A percentile compares a stretch with the other conserved stretches of the same genome.
These are phyloP conservation scores for Potorous gilbertii DNA, from an alignment of 2,797 vertebrate species.

Conservation along the genomic window DNA sequence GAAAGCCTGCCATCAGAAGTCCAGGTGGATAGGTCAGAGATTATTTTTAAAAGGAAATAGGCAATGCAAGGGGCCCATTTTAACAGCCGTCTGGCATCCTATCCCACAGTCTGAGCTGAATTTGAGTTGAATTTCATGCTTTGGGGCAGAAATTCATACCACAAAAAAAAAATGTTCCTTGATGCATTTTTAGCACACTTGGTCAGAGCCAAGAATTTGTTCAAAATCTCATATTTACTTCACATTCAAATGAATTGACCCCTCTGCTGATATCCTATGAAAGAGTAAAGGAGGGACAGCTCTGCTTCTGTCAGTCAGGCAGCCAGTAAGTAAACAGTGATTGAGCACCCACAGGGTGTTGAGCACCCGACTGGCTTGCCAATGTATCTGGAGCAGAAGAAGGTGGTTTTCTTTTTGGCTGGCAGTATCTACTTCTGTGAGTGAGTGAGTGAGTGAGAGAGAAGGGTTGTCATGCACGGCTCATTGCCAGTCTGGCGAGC, in stretches of 20 bases:
- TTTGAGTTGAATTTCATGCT: slow-evolving; percentile 62
- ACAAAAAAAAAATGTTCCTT: slow-evolving; percentile 37
- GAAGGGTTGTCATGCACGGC: neutral
- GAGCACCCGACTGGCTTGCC: neutral
- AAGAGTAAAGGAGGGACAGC: neutral
- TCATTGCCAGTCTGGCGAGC: neutral
- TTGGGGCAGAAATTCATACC: slow-evolving; percentile 57
- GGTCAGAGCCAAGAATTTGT: slow-evolving; percentile 48
- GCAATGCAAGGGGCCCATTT: slow-evolving; percentile 38
- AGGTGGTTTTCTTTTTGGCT: neutral
- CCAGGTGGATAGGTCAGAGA: slow-evolving; percentile 53
- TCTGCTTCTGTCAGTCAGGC: slow-evolving; percentile 33
- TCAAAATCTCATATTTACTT: neutral
- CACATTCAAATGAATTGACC: slow-evolving; percentile 56
- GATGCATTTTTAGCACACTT: slow-evolving; percentile 54
- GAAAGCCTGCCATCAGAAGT: slow-evolving; percentile 48
- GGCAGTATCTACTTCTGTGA: neutral
- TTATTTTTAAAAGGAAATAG: slow-evolving; percentile 68
- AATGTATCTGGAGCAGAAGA: slow-evolving; percentile 1
- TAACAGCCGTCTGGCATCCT: slow-evolving; percentile 43
- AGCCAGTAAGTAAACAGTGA: slow-evolving; percentile 28
- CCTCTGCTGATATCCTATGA: slow-evolving; percentile 14
- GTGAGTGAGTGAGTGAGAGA: slow-evolving; percentile 1
- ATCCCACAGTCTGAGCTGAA: slow-evolving; percentile 37
- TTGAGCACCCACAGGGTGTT: neutral